Evolutionary conservation across 2,113 vertebrate species (phyloP), one percentile per base, ranked within the genome.

Genomic region (Phaetusa simplex): DNA sequence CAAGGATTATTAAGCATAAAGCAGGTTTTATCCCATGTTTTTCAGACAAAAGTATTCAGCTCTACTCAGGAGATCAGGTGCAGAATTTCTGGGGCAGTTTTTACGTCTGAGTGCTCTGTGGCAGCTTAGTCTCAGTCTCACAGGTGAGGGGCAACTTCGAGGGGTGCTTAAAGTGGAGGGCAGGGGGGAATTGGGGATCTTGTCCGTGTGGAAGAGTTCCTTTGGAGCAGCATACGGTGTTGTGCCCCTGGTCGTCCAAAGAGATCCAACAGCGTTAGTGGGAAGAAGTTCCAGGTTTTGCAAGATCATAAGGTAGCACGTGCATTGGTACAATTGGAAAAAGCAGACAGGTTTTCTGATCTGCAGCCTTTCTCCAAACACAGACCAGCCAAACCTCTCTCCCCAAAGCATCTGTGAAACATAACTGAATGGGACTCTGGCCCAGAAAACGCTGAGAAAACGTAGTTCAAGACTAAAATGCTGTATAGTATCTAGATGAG

Each of bases 251-350:
- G 12, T 1, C 0, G 10, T 65, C 71, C 47, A 42, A 47, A 50
- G 29, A 50, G 58, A 23, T 32, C 11, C 0, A 13, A 14, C 12
- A 30, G 30, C 4, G 12, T 22, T 36, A 16, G 29, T 0, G 1
- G 38, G n/a, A 69, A 64, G 42, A 62, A 64, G 43, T 47, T 36
- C 16, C 7, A 43, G 11, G 8, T 30, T 71, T 45, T 52, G 65
- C n/a, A 49, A 14, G 27, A 15, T 11, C 29, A 5, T 29, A 45
- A 56, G 26, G 50, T 29, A n/a, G 42, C 27, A 13, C 7, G 11
- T 22, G 9, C 23, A 0, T 62, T 34, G 23, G 43, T 74, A 14
- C 43, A 10, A 15, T 1, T 24, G 32, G 50, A 36, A 40, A 58
- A 65, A 76, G 36, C 56, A 36, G 50, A 7, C 8, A 14, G 9